These are phyloP conservation scores for Meteorus sp. DNA, from an alignment of 1,140 invertebrate species.

Conservation along the genomic window DNA sequence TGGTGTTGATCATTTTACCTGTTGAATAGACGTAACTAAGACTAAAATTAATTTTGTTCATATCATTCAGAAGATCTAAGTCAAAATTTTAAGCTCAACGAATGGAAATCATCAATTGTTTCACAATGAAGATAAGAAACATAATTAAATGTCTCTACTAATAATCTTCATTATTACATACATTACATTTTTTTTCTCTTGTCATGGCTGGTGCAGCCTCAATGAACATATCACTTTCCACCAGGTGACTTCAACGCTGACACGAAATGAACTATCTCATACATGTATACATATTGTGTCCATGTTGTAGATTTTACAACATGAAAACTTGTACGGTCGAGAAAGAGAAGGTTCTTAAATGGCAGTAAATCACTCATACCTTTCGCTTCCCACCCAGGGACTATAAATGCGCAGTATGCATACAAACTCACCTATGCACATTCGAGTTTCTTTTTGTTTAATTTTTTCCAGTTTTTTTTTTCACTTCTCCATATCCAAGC, in stretches of 20 bases:
- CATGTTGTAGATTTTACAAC: not conserved
- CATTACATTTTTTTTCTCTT: not conserved
- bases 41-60: no score
- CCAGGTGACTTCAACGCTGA: constrained; percentile 22
- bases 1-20: no score
- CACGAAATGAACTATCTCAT: constrained; percentile 3
- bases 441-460: not conserved
- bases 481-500: constrained; percentile 9
- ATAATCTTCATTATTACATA: not conserved
- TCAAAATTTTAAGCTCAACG: no score
- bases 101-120: no score
- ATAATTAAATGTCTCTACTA: no score
- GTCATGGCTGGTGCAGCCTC: not conserved
- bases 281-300: not conserved
- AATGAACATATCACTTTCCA: constrained; percentile 19
- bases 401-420: no score
- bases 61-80: no score
- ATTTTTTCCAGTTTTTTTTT: constrained; percentile 11
- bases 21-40: no score
- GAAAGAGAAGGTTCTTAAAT: constrained; percentile 34
- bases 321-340: constrained; percentile 5
- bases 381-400: not conserved
- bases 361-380: constrained; percentile 35
- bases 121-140: no score
- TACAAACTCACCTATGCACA: no score